phyloP scores from a whole-genome alignment of 1,140 invertebrate species.

The Aphis gossypii region DNA sequence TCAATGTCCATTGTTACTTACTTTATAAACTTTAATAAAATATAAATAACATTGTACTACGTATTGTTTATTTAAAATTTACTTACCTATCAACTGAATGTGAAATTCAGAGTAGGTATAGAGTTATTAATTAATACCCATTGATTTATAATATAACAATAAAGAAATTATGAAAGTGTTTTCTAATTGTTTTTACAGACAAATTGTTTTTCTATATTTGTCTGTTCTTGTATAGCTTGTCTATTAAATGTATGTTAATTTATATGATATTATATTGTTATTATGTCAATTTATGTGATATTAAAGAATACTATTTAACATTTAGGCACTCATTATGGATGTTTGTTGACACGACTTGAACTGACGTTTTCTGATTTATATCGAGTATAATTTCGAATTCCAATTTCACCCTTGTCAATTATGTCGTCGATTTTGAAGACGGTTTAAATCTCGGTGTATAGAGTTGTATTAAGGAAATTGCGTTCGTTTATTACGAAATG shows the following conservation, averaged over 20 bases:
- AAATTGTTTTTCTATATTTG: neutral
- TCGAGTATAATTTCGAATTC: neutral
- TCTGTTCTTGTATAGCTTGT: neutral
- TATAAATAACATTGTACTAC: neutral
- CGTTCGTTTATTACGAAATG: slow-evolving; percentile 22
- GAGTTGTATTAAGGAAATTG: neutral
- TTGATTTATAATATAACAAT: neutral
- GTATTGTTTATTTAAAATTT: neutral
- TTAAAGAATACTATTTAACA: neutral
- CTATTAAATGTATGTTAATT: neutral
- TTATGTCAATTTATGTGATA: neutral
- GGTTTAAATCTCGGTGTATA: slow-evolving; percentile 1
- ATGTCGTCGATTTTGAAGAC: slow-evolving; percentile 29
- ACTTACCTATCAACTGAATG: neutral
- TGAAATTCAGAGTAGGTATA: neutral
- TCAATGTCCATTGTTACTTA: neutral
- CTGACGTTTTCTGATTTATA: neutral
- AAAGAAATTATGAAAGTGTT: neutral
- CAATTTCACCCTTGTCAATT: slow-evolving; percentile 35
- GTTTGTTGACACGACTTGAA: neutral
- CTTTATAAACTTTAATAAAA: slow-evolving; percentile 2
- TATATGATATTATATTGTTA: neutral
- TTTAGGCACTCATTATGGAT: neutral
- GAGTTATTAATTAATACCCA: neutral
- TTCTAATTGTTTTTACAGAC: neutral